Evolutionary conservation across 2,113 vertebrate genomes (phyloP).

Genomic region (Pachyramphus minor): DNA sequence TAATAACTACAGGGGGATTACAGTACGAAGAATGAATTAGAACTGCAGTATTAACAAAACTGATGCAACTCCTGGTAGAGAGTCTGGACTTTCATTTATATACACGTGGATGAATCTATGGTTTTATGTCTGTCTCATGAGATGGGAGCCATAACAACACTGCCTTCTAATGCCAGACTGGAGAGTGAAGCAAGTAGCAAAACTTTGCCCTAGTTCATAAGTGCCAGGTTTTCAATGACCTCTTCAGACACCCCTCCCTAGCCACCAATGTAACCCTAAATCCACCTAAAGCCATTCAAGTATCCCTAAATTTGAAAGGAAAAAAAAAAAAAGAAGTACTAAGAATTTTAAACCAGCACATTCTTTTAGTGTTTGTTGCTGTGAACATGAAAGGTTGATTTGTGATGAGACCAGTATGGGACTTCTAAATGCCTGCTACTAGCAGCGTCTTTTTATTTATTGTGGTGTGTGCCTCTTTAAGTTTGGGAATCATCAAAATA

Average conservation of each 20-base stretch:
- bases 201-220: neutral
- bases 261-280: neutral
- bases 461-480: conserved; percentile 34
- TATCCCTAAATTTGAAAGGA: neutral
- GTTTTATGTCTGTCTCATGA: neutral
- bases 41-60: neutral
- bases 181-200: neutral
- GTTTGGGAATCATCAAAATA: conserved; percentile 63
- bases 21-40: neutral
- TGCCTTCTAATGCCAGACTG: neutral
- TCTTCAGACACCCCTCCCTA: neutral
- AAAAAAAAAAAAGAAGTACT: neutral
- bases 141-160: neutral
- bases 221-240: neutral
- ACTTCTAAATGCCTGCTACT: conserved; percentile 50
- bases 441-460: conserved; percentile 43
- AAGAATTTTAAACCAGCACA: neutral
- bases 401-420: neutral
- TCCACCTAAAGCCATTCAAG: neutral
- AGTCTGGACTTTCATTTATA: neutral
- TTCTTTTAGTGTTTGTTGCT: conserved; percentile 21
- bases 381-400: conserved; percentile 33
- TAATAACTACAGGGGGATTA: neutral
- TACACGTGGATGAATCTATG: neutral
- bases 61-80: neutral